Percentiles rank a stretch among this genome's conserved stretches.
phyloP scores from a whole-genome alignment of 2,888 invertebrate genomes.

The Cheilosia soror region DNA sequence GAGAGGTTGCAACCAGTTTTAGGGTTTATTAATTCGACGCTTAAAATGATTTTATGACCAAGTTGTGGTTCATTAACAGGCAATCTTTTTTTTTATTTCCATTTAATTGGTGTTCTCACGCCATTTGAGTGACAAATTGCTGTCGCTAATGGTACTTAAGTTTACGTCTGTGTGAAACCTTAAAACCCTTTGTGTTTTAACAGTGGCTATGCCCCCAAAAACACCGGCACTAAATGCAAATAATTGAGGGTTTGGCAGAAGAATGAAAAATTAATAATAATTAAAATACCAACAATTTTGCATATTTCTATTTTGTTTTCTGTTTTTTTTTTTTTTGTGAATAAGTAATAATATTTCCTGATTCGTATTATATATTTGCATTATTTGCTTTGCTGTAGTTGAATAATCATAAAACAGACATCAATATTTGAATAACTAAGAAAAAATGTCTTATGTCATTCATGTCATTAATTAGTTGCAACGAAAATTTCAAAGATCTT shows the following conservation, averaged over 20 bases:
- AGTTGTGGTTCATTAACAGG: background rate
- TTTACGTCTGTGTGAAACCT: background rate
- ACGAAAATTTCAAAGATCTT: background rate
- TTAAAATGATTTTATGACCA: background rate
- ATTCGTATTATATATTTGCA: background rate
- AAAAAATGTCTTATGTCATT: background rate
- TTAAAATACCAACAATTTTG: background rate
- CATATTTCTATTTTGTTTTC: slow-evolving; percentile 15
- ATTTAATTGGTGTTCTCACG: slow-evolving; percentile 1
- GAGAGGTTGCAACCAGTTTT: background rate
- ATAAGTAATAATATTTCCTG: background rate
- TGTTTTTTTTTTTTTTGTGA: background rate
- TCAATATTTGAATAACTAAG: background rate
- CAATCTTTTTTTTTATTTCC: background rate
- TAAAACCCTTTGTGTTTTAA: background rate
- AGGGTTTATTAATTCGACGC: background rate
- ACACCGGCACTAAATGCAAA: background rate
- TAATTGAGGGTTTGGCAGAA: background rate
- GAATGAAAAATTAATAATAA: background rate
- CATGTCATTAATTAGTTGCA: slow-evolving; percentile 10
- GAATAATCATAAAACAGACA: slow-evolving; percentile 9
- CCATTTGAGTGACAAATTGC: background rate
- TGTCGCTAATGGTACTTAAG: background rate
- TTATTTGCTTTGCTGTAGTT: background rate
- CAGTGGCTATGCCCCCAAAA: slow-evolving; percentile 5